Base-by-base conservation (phyloP, 2,113 vertebrate genomes). In the Pandion haliaetus region DNA sequence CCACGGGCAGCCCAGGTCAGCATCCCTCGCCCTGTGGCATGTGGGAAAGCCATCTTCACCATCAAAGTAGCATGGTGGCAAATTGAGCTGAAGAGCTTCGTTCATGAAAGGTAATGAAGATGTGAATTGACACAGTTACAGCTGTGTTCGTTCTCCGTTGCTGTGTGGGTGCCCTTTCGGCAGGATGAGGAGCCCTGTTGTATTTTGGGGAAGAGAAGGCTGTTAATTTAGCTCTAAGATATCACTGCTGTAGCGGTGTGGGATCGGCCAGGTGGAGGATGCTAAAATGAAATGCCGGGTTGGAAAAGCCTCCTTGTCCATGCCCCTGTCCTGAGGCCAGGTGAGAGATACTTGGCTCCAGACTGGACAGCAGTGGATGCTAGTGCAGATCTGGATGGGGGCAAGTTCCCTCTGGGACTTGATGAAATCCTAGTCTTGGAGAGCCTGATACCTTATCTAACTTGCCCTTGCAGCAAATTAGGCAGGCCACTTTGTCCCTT, bases 41-140 rank as follows among this genome's bases (percentile, higher is more conserved):
- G 1, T 15, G 28, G 31, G n/a, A 49, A 31, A 17, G 58, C 23
- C 0, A 0, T 24, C 25, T 20, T 44, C 17, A 8, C 7, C 0
- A 1, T 9, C 23, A 8, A 2, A 17, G 31, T 9, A 42, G 44
- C 2, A 6, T 44, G 79, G 36, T 50, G 78, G 52, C 70, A 40
- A 18, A 20, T 34, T 17, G 25, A 85, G 44, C 61, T 54, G 77
- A 14, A 7, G n/a, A 91, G 42, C 50, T 65, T 34, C 0, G 0
- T 82, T 86, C 34, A 5, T 76, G 69, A n/a, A 45, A 40, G 54
- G 28, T 57, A 23, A 23, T 0, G 4, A 36, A 85, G 74, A 36
- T 0, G 0, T 69, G 71, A 80, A 20, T 24, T 42, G 55, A 40
- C 47, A 3, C 0, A 1, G 19, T 54, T 44, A 5, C 0, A 0